Base-by-base conservation (phyloP, 1,140 invertebrate genomes). In the Pseudomyrmex concolor region DNA sequence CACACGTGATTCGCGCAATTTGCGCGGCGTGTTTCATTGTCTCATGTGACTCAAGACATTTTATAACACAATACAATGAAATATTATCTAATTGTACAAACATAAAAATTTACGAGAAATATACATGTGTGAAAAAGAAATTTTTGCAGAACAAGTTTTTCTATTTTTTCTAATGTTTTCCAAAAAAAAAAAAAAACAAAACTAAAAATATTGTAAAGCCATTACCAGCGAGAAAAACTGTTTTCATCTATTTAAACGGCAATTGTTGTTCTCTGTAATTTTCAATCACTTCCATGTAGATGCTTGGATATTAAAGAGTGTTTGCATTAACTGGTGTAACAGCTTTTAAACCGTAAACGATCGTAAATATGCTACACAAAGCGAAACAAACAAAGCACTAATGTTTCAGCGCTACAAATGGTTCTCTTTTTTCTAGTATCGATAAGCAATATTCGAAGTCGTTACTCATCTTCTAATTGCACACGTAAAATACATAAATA, bases 51-150 rank as follows among this genome's bases (percentile, higher is more conserved):
- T 25, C 22, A 1, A 10, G 8, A 1, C 9, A 43, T 55, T 15
- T 76, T 76, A 54, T 66, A n/a, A 76, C 63, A 66, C 5, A 34
- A 34, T 7, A 34, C 34, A 54, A 54, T 54, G 2, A 60, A 66
- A 54, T 76, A 19, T 34, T 0, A 34, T 66, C 66, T 54, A 48
- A 25, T 12, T 34, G 1, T 15, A 10, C 4, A 1, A 8, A 48
- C 10, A 73, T 9, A 57, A 13, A 48, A 34, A 34, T 34, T 34
- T 34, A 34, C 3, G 25, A 25, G 25, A 25, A 2, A 25, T 25
- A 25, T 34, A 34, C 34, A 34, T 7, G 5, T 25, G 25, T 34
- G 34, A 34, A 34, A 34, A 7, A 34, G 34, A 34, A 34, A 34
- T 34, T 5, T 34, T 7, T 34, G 5, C 34, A 34, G 5, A 34